A percentile compares a stretch with the other conserved stretches of the same genome.
Evolutionary conservation across 2,113 vertebrate genomes (phyloP).

Genomic region (Myotis brandtii): DNA sequence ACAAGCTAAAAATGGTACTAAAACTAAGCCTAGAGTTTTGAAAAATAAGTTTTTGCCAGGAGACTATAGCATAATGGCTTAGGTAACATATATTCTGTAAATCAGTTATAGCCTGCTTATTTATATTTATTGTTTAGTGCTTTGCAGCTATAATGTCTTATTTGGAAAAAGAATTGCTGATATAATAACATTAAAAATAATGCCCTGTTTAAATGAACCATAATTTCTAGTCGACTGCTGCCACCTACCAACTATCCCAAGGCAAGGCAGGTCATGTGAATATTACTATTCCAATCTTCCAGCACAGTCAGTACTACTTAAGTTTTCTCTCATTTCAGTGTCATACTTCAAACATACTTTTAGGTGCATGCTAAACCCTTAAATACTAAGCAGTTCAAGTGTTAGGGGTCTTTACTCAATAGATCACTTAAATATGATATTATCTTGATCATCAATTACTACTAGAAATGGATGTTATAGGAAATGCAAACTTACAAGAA

Average conservation of each 20-base stretch:
- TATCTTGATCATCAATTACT: neutral
- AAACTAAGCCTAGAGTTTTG: slow-evolving; percentile 47
- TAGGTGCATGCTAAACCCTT: neutral
- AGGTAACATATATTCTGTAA: neutral
- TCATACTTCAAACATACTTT: neutral
- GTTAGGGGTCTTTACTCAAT: neutral
- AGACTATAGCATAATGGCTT: neutral
- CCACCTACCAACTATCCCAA: slow-evolving; percentile 78
- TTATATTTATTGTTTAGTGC: neutral
- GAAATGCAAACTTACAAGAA: slow-evolving; percentile 35
- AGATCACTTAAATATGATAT: slow-evolving; percentile 2
- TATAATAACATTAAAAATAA: slow-evolving; percentile 17
- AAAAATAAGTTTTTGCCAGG: slow-evolving; percentile 20
- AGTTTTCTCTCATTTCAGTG: neutral
- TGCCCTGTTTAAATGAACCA: neutral
- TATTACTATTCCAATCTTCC: neutral
- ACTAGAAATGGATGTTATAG: neutral
- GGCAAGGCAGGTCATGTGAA: slow-evolving; percentile 43
- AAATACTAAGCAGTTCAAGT: neutral
- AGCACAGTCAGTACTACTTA: neutral
- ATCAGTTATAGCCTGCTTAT: neutral
- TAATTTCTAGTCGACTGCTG: slow-evolving; percentile 77
- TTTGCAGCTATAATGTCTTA: neutral
- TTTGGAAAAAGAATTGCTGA: neutral
- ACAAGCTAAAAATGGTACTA: neutral